These are phyloP conservation scores for Tupaia tana DNA, from an alignment of 2,113 vertebrate genomes.

Conservation along the genomic window DNA sequence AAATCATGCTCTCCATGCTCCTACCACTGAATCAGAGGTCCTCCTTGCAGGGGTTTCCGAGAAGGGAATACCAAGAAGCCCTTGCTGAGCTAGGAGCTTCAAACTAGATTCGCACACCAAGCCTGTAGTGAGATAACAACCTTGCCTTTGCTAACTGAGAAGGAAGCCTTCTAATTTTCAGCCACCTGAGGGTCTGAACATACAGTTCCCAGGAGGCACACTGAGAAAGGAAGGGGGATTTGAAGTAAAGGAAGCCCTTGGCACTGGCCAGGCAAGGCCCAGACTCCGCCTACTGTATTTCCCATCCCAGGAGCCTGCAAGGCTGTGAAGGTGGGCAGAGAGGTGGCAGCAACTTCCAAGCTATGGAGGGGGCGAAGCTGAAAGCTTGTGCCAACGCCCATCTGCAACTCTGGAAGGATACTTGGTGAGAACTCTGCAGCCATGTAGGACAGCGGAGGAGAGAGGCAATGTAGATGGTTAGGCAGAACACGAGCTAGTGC, in stretches of 20 bases:
- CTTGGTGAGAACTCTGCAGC: not conserved
- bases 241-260: not conserved
- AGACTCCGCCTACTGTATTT: not conserved
- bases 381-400: not conserved
- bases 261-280: not conserved
- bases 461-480: not conserved
- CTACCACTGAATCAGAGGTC: not conserved
- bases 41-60: not conserved
- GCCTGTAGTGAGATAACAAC: not conserved
- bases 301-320: not conserved
- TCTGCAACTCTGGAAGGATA: not conserved
- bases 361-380: too few species aligned
- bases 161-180: not conserved
- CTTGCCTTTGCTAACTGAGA: slow-evolving; percentile 8
- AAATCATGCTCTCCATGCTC: not conserved
- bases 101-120: not conserved
- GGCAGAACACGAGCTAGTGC: not conserved
- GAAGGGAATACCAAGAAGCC: not conserved
- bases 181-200: not conserved
- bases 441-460: not conserved
- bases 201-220: not conserved
- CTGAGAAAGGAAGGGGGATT: not conserved
- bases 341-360: not conserved
- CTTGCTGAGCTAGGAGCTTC: not conserved
- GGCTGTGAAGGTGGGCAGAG: not conserved